These are phyloP conservation scores for Pachycephala philippinensis DNA, from an alignment of 2,113 vertebrate species.

Conservation along the genomic window DNA sequence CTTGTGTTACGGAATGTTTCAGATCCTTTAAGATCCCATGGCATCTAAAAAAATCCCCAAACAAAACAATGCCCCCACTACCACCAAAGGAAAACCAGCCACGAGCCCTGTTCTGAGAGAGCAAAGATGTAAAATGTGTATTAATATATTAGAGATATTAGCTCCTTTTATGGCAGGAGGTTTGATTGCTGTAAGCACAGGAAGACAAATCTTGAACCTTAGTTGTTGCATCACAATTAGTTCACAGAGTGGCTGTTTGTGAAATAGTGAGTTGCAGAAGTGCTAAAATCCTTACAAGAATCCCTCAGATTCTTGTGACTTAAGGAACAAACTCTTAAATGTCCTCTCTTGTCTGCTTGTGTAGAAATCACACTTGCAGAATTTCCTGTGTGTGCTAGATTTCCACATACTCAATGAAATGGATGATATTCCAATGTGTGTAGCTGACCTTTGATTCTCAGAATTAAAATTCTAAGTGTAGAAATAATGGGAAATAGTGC, in stretches of 20 bases:
- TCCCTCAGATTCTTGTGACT: not conserved
- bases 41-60: not conserved
- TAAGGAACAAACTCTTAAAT: not conserved
- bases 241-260: not conserved
- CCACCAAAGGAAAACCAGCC: not conserved
- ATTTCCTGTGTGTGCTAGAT: rapidly evolving
- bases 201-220: not conserved
- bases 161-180: not conserved
- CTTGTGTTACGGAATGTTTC: not conserved
- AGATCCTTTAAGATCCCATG: not conserved
- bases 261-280: not conserved
- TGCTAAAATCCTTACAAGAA: not conserved
- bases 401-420: not conserved
- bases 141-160: not conserved
- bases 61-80: not conserved
- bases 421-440: not conserved
- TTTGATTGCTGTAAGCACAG: not conserved
- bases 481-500: not conserved
- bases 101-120: not conserved
- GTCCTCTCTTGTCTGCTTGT: not conserved
- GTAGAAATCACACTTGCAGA: not conserved
- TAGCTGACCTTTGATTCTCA: not conserved
- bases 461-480: not conserved
- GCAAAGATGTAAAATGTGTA: not conserved
- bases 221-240: not conserved